Evolutionary conservation across 1,140 invertebrate genomes (phyloP).

Genomic region (Eueides isabella): DNA sequence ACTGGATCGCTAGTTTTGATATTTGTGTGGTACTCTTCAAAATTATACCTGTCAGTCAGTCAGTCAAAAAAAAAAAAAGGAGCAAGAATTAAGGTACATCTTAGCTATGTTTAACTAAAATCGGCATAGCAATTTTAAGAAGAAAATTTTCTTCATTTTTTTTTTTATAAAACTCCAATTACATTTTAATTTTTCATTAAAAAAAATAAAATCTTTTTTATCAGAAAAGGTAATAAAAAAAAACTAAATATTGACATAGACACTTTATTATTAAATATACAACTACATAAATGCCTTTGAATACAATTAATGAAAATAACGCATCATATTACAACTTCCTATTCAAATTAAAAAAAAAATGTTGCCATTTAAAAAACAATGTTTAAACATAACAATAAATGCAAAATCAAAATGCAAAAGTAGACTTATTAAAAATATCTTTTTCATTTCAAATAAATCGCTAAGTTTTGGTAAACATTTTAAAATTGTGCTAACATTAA

Average conservation of each 20-base stretch:
- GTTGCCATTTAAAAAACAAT: not conserved
- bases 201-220: not conserved
- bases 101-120: too few species aligned
- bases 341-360: not conserved
- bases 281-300: conserved; percentile 27
- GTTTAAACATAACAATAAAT: not conserved
- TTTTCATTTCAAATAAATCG: not conserved
- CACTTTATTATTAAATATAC: conserved; percentile 26
- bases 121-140: too few species aligned
- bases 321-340: not conserved
- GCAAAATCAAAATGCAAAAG: not conserved
- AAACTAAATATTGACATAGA: conserved; percentile 5
- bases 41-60: too few species aligned
- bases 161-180: too few species aligned
- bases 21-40: too few species aligned
- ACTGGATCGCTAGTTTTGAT: too few species aligned
- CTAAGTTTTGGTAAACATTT: not conserved
- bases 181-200: too few species aligned
- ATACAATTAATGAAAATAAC: conserved; percentile 12
- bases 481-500: not conserved
- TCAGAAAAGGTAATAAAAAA: not conserved
- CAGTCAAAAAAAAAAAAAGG: too few species aligned
- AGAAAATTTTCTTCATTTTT: too few species aligned
- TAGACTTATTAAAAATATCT: not conserved
- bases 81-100: too few species aligned